Conservation (phyloP, 37 sponge, comb jelly and placozoan species). For the Spongilla lacustris region DNA sequence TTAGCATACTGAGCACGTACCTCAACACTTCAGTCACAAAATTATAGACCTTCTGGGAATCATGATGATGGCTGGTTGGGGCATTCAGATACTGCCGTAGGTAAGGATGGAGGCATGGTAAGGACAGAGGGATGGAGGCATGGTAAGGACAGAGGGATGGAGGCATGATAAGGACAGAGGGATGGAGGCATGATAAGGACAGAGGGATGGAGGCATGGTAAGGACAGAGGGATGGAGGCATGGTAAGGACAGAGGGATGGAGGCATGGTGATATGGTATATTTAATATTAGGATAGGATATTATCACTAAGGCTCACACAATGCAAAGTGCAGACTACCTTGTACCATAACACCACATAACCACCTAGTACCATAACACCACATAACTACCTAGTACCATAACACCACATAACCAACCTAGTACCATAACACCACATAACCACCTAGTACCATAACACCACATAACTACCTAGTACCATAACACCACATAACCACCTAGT, state of each 20-base stretch:
- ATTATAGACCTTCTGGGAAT: constrained; percentile 11
- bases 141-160: too few relatives aligned
- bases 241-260: constrained; percentile 6
- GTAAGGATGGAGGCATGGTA: not conserved
- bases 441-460: too few relatives aligned
- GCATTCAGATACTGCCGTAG: not conserved
- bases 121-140: not conserved
- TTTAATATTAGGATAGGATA: too few relatives aligned
- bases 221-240: constrained; percentile 20
- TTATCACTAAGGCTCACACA: too few relatives aligned
- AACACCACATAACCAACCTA: too few relatives aligned
- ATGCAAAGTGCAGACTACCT: too few relatives aligned
- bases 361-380: not conserved
- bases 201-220: not conserved
- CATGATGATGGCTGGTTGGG: not conserved
- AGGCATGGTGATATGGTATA: constrained; percentile 22
- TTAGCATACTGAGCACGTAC: constrained; percentile 8
- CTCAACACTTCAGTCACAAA: constrained; percentile 57
- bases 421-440: too few relatives aligned
- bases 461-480: too few relatives aligned
- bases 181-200: not conserved
- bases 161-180: too few relatives aligned
- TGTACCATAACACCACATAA: too few relatives aligned
- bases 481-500: too few relatives aligned
- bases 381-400: not conserved